Conservation (phyloP, 2,797 vertebrate genomes). For the Rhynchotus rufescens region DNA sequence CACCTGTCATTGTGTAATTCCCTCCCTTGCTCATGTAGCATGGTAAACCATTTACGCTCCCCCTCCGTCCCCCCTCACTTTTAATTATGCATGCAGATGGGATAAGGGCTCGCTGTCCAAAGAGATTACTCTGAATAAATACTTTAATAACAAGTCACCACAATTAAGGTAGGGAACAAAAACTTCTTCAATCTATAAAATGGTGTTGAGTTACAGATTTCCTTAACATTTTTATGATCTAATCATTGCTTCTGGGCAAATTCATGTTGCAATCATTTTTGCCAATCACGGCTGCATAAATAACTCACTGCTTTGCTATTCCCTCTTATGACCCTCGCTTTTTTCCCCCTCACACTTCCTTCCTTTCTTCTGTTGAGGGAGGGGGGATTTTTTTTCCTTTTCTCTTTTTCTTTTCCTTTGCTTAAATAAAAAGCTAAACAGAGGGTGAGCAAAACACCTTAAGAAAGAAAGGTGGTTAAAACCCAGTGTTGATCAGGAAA, state of each 20-base stretch:
- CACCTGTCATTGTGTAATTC: slow-evolving; percentile 69
- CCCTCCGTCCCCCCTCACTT: slow-evolving; percentile 52
- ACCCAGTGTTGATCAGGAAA: too few relatives aligned
- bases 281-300: slow-evolving; percentile 77
- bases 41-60: slow-evolving; percentile 63
- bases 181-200: slow-evolving; percentile 78
- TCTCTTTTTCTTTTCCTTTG: background rate
- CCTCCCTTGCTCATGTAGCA: slow-evolving; percentile 64
- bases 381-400: background rate
- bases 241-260: slow-evolving; percentile 78
- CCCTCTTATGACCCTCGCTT: slow-evolving; percentile 69
- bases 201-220: slow-evolving; percentile 74
- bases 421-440: background rate
- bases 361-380: background rate
- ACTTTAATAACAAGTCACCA: slow-evolving; percentile 73
- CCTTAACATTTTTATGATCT: slow-evolving; percentile 78
- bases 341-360: background rate
- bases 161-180: slow-evolving; percentile 71
- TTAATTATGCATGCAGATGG: slow-evolving; percentile 74
- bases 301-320: slow-evolving; percentile 77
- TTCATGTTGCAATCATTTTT: slow-evolving; percentile 78
- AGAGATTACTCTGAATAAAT: slow-evolving; percentile 76
- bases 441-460: slow-evolving; percentile 17
- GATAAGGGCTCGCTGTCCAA: slow-evolving; percentile 73
- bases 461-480: slow-evolving; percentile 45